Conservation (phyloP, 2,888 invertebrate genomes). For the Deilephila elpenor region DNA sequence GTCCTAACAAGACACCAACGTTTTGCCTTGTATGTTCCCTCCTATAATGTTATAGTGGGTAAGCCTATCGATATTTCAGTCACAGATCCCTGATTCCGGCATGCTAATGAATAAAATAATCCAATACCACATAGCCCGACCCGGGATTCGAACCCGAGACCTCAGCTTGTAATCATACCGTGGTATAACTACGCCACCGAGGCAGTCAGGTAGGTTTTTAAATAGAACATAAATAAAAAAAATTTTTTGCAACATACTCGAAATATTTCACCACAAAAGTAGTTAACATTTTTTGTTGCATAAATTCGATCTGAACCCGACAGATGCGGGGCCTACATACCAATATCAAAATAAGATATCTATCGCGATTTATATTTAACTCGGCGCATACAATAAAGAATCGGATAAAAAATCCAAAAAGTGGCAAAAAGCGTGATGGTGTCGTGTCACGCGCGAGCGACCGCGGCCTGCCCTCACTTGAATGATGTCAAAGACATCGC, state of each 20-base stretch:
- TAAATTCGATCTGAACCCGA: conserved; percentile 31
- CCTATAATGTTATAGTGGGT: too few species aligned
- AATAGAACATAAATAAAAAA: neutral
- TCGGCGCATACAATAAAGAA: conserved; percentile 23
- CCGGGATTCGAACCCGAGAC: too few species aligned
- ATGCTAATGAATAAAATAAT: too few species aligned
- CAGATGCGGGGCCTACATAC: conserved; percentile 28
- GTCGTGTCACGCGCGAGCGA: conserved; percentile 58
- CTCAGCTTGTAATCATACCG: too few species aligned
- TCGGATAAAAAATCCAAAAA: conserved; percentile 34
- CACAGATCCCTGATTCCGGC: too few species aligned
- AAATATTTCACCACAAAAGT: conserved; percentile 8
- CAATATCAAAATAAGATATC: conserved; percentile 36
- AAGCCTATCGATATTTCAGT: too few species aligned
- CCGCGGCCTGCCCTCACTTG: conserved; percentile 41
- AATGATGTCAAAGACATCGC: conserved; percentile 57
- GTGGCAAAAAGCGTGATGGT: conserved; percentile 47
- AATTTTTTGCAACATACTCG: neutral
- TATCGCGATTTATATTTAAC: conserved; percentile 43
- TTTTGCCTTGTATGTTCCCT: too few species aligned
- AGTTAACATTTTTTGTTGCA: neutral
- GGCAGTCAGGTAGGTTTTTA: too few species aligned
- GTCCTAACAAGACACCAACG: too few species aligned
- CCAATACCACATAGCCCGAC: too few species aligned
- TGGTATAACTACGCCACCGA: too few species aligned